These are phyloP conservation scores for Smutsia gigantea DNA, from an alignment of 2,797 vertebrate species.

Conservation along the genomic window DNA sequence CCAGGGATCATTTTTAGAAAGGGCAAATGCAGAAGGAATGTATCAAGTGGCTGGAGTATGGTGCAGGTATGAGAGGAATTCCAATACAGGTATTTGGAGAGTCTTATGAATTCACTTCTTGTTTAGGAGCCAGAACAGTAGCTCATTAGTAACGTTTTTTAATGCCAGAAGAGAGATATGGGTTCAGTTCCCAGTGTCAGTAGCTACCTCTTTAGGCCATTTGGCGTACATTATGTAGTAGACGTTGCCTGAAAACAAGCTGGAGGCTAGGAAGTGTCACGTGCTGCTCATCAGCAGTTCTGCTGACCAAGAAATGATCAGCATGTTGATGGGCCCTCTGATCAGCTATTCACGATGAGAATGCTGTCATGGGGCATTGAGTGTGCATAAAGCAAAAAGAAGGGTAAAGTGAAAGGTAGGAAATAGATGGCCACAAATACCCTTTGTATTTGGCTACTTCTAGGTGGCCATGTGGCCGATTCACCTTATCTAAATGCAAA, in stretches of 20 bases:
- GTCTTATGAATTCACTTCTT: background rate
- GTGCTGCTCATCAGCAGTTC: background rate
- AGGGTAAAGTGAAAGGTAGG: background rate
- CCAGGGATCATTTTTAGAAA: constrained; percentile 14
- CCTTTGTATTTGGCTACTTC: background rate
- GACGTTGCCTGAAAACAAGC: background rate
- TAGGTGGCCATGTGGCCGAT: background rate
- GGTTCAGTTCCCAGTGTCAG: background rate
- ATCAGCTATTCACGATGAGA: background rate
- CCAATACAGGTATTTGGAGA: background rate
- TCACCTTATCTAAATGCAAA: background rate
- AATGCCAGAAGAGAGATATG: background rate
- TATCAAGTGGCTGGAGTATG: background rate
- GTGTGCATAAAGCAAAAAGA: background rate
- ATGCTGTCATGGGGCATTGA: no score
- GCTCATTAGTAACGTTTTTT: constrained; percentile 31
- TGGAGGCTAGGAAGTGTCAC: background rate
- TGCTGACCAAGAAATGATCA: background rate
- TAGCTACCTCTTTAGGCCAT: constrained; percentile 33
- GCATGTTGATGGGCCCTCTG: background rate
- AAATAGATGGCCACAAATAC: background rate
- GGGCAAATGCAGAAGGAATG: background rate
- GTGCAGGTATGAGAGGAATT: background rate
- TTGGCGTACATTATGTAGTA: background rate
- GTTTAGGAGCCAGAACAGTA: background rate